Evolutionary conservation across 2,797 vertebrate species (phyloP).

Genomic region (Sebastes iracundus): DNA sequence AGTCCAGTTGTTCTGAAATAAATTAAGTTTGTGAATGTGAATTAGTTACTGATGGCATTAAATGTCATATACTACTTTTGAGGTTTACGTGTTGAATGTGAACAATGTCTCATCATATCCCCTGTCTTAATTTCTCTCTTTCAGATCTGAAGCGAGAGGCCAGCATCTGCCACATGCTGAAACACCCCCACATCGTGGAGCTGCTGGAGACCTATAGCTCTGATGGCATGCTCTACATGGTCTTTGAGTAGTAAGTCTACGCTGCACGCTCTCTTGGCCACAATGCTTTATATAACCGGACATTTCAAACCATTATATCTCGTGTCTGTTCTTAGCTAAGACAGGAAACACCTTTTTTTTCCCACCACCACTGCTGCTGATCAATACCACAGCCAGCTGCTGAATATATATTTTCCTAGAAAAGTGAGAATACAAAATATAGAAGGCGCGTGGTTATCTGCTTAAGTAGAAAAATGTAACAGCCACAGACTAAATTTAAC

Average conservation of each 20-base stretch:
- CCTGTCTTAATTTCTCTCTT: not conserved
- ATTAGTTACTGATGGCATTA: not conserved
- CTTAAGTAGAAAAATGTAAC: not conserved
- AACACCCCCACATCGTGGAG: slow-evolving; percentile 99
- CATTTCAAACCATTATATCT: not conserved
- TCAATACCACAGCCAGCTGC: not conserved
- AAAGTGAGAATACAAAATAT: not conserved
- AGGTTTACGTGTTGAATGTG: not conserved
- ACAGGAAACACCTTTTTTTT: not conserved
- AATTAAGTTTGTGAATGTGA: not conserved
- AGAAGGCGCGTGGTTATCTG: not conserved
- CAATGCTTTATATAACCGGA: not conserved
- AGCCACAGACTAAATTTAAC: slow-evolving; percentile 6
- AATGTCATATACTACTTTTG: not conserved
- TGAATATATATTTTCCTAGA: not conserved
- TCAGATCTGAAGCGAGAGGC: slow-evolving; percentile 99
- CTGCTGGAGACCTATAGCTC: slow-evolving; percentile 99
- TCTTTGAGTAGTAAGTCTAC: slow-evolving; percentile 97
- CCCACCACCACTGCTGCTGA: not conserved
- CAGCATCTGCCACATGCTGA: slow-evolving; percentile 99
- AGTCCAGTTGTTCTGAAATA: not conserved
- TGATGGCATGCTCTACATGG: slow-evolving; percentile 99
- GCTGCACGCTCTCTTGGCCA: not conserved
- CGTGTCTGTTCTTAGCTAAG: not conserved
- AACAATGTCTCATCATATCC: not conserved